Evolutionary conservation across 2,797 vertebrate species (phyloP).

Genomic region (Distichodus sexfasciatus): DNA sequence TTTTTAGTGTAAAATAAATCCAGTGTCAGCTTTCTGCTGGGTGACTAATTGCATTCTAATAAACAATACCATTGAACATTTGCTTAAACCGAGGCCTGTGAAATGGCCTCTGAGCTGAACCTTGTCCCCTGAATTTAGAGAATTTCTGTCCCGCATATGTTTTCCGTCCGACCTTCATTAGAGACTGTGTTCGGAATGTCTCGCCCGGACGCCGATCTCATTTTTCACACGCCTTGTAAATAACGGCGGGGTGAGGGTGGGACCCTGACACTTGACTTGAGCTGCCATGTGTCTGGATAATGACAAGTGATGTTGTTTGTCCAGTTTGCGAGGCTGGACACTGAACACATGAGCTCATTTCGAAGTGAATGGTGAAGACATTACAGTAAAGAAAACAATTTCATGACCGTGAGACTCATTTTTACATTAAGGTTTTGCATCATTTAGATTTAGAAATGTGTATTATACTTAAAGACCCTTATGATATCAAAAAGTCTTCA

Average conservation of each 20-base stretch:
- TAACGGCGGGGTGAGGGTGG: slow-evolving; percentile 26
- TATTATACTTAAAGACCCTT: too few species aligned
- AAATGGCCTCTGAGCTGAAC: too few species aligned
- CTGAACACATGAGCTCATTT: neutral
- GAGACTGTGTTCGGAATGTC: slow-evolving; percentile 45
- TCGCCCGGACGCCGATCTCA: slow-evolving; percentile 17
- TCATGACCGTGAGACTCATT: too few species aligned
- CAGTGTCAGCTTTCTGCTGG: too few species aligned
- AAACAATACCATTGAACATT: too few species aligned
- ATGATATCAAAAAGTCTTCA: too few species aligned
- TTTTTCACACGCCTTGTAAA: slow-evolving; percentile 43
- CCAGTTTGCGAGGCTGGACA: neutral
- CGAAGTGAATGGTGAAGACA: neutral
- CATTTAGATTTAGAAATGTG: too few species aligned
- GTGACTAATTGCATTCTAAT: too few species aligned
- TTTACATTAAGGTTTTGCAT: too few species aligned
- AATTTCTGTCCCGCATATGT: neutral
- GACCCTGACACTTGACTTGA: slow-evolving; percentile 42
- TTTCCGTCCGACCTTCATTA: slow-evolving; percentile 45
- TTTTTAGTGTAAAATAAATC: too few species aligned
- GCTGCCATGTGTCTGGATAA: slow-evolving; percentile 33
- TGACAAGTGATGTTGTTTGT: slow-evolving; percentile 33
- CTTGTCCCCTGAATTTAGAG: neutral
- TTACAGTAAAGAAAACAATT: too few species aligned
- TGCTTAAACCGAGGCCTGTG: too few species aligned